phyloP scores from a whole-genome alignment of 2,888 invertebrate genomes.

The Conchocele bisecta region DNA sequence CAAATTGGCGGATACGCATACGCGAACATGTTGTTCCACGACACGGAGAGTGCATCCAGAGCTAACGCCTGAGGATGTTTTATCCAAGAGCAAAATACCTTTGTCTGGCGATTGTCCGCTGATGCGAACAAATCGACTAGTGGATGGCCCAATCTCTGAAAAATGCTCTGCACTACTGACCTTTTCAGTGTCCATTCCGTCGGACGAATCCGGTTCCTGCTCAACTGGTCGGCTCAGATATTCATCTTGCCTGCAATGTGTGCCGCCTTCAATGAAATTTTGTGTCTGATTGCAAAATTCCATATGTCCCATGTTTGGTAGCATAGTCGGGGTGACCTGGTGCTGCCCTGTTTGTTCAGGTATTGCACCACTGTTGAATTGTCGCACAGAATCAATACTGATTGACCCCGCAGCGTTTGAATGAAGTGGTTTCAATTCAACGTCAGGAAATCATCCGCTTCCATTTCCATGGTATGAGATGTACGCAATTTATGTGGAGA shows the following conservation, averaged over 20 bases:
- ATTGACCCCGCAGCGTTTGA: slow-evolving; percentile 11
- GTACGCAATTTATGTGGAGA: slow-evolving; percentile 47
- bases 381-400: slow-evolving; percentile 42
- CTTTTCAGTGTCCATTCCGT: slow-evolving; percentile 39
- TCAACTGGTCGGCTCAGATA: slow-evolving; percentile 28
- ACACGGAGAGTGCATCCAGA: slow-evolving; percentile 9
- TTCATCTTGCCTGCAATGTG: slow-evolving; percentile 37
- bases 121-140: too few species aligned
- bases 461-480: slow-evolving; percentile 47
- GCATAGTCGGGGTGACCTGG: slow-evolving; percentile 32
- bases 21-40: slow-evolving; percentile 1
- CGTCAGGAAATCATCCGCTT: slow-evolving; percentile 36
- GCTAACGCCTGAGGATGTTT: slow-evolving; percentile 12
- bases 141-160: slow-evolving; percentile 9
- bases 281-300: slow-evolving; percentile 25
- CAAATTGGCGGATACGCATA: slow-evolving; percentile 1
- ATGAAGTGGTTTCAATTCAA: slow-evolving; percentile 21
- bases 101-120: slow-evolving; percentile 14
- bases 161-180: slow-evolving; percentile 9
- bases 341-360: slow-evolving; percentile 52
- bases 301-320: slow-evolving; percentile 36
- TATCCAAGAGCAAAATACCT: slow-evolving; percentile 21
- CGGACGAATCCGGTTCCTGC: slow-evolving; percentile 3
- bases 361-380: slow-evolving; percentile 43
- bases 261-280: slow-evolving; percentile 28